phyloP scores from a whole-genome alignment of 2,797 vertebrate genomes.

The Syndactyla subalaris region DNA sequence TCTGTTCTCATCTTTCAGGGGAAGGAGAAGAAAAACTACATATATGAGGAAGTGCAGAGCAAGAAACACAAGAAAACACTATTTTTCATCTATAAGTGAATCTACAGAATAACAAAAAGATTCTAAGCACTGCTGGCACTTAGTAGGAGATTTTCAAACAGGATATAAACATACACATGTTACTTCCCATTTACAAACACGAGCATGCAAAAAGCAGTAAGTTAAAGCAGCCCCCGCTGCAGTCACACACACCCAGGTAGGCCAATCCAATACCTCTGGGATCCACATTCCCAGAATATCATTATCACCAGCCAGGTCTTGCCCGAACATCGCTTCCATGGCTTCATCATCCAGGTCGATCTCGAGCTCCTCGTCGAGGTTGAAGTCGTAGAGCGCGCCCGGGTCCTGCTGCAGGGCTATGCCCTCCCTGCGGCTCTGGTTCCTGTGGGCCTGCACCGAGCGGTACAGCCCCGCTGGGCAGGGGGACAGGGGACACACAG shows the following conservation, averaged over 20 bases:
- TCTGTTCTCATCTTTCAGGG: neutral
- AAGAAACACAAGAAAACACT: neutral
- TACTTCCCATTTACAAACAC: neutral
- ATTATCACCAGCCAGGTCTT: conserved; percentile 93
- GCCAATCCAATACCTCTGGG: conserved; percentile 99
- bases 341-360: conserved; percentile 98
- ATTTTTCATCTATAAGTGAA: neutral
- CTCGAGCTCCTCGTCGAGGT: conserved; percentile 96
- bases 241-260: conserved; percentile 99
- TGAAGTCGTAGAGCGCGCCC: conserved; percentile 93
- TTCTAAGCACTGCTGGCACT: neutral
- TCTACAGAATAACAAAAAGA: neutral
- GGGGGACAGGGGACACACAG: neutral
- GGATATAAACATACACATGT: neutral
- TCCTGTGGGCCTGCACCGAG: conserved; percentile 95
- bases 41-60: neutral
- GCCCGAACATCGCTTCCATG: conserved; percentile 99
- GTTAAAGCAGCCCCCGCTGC: conserved; percentile 86
- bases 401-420: conserved; percentile 90
- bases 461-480: conserved; percentile 92
- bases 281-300: conserved; percentile 99
- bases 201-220: conserved; percentile 69
- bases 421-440: conserved; percentile 90
- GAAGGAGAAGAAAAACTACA: neutral
- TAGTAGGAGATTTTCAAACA: neutral